Evolutionary conservation across 2,797 vertebrate genomes (phyloP), one percentile per base, ranked within the genome.

Genomic region (Eutrigla gurnardus): DNA sequence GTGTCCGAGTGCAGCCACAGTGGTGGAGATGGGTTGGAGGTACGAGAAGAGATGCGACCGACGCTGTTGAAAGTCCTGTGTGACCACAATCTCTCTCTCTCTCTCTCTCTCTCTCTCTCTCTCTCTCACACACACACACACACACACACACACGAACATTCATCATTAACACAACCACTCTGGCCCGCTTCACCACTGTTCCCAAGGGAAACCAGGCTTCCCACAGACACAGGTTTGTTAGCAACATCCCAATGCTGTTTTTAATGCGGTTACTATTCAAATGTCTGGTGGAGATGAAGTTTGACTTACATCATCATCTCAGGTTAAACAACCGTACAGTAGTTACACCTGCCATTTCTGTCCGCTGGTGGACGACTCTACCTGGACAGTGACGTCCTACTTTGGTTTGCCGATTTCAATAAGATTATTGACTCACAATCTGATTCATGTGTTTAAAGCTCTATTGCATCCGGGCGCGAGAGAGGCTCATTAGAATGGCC

Each of bases 401-500:
- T 65, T 72, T 70, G 74, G 53, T 84, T 65, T 79, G 66, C 78
- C 76, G 69, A 81, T 86, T 76, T 88, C 77, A 89, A 85, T 75
- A 70, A 80, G 76, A 86, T 83, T 88, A 91, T 86, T 86, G 91
- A 89, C 85, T 83, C 66, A 45, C 40, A 61, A 62, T 75, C 65
- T 84, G 88, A 92, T 91, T 91, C 76, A 87, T 81, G 82, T 88
- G 71, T 57, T 70, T 78, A 78, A 81, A 85, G 77, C 82, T 70
- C 35, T 43, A 77, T 88, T 88, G 81, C 78, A 78, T 79, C 62
- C 50, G 55, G 87, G 75, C 81, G 78, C 65, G 77, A 88, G 79
- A 65, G 77, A 84, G 65, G 70, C 89, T 93, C 88, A 93, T 95
- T 94, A 93, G 91, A 92, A 91, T 83, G 83, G 88, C 75, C 75